A percentile compares a stretch with the other conserved stretches of the same genome.
phyloP scores from a whole-genome alignment of 2,888 invertebrate species.

The Apamea crenata region DNA sequence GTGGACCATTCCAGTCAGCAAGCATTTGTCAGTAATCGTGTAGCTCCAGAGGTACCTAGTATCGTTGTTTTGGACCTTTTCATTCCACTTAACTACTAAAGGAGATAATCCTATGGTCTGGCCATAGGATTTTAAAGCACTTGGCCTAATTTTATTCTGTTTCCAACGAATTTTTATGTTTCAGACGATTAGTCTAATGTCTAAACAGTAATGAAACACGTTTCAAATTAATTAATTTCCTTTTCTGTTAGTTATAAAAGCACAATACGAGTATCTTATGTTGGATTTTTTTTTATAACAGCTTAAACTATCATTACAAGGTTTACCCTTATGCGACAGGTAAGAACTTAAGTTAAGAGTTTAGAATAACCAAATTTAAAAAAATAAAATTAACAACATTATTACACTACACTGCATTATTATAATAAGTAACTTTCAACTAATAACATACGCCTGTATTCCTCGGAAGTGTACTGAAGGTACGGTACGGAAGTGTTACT shows the following conservation, averaged over 20 bases:
- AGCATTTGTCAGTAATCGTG: not conserved
- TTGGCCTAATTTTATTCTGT: slow-evolving; percentile 15
- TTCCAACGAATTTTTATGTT: slow-evolving; percentile 25
- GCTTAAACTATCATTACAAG: too few relatives aligned
- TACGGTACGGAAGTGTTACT: too few relatives aligned
- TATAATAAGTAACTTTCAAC: not conserved
- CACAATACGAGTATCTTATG: not conserved
- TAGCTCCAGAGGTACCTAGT: not conserved
- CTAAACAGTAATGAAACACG: slow-evolving; percentile 3
- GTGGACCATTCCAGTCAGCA: not conserved
- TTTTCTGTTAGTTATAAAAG: too few relatives aligned
- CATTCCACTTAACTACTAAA: not conserved
- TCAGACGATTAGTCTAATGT: slow-evolving; percentile 22
- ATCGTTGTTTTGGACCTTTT: not conserved
- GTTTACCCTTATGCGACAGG: too few relatives aligned
- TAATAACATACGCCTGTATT: not conserved
- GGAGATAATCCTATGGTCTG: too few relatives aligned
- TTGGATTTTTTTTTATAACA: not conserved
- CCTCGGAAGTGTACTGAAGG: not conserved
- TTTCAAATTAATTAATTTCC: slow-evolving; percentile 9
- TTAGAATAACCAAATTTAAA: too few relatives aligned
- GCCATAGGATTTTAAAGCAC: slow-evolving; percentile 5
- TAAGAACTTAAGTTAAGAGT: too few relatives aligned
- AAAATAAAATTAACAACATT: too few relatives aligned
- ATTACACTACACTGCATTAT: too few relatives aligned